Conservation (phyloP, 2,113 vertebrate species). For the Monarcha castaneiventris region DNA sequence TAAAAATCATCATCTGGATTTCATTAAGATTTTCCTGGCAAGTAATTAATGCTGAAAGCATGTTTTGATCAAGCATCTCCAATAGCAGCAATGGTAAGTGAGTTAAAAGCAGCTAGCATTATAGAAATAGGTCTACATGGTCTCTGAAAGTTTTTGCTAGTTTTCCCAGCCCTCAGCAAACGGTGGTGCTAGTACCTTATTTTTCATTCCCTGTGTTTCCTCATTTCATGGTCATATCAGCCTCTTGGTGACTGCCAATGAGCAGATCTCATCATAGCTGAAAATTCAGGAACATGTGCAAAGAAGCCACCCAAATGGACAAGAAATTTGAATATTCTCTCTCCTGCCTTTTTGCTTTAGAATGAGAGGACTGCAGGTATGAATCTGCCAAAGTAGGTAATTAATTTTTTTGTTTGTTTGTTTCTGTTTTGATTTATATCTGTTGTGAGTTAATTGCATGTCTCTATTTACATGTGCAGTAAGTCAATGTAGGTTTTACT, state of each 20-base stretch:
- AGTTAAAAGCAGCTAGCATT: neutral
- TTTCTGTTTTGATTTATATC: conserved; percentile 47
- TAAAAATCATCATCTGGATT: conserved; percentile 39
- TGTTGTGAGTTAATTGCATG: conserved; percentile 54
- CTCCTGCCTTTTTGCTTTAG: conserved; percentile 52
- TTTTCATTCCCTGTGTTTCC: conserved; percentile 73
- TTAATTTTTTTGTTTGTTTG: neutral
- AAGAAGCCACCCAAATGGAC: conserved; percentile 67
- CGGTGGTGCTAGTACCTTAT: conserved; percentile 82
- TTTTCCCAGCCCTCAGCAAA: conserved; percentile 77
- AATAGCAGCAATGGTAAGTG: neutral
- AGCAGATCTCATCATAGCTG: conserved; percentile 72
- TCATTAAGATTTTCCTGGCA: conserved; percentile 38
- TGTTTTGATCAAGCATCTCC: neutral
- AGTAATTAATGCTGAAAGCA: conserved; percentile 34
- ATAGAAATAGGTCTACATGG: neutral
- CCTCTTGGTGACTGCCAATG: conserved; percentile 71
- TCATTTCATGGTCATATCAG: conserved; percentile 77
- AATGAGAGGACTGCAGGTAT: conserved; percentile 69
- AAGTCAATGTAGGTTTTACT: neutral
- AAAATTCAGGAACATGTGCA: conserved; percentile 76
- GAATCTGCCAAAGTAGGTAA: conserved; percentile 73
- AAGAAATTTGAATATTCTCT: conserved; percentile 59
- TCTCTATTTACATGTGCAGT: conserved; percentile 12
- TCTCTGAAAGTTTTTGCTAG: conserved; percentile 33